A percentile compares a stretch with the other conserved stretches of the same genome.
Evolutionary conservation across 2,113 vertebrate genomes (phyloP).

Genomic region (Junco hyemalis): DNA sequence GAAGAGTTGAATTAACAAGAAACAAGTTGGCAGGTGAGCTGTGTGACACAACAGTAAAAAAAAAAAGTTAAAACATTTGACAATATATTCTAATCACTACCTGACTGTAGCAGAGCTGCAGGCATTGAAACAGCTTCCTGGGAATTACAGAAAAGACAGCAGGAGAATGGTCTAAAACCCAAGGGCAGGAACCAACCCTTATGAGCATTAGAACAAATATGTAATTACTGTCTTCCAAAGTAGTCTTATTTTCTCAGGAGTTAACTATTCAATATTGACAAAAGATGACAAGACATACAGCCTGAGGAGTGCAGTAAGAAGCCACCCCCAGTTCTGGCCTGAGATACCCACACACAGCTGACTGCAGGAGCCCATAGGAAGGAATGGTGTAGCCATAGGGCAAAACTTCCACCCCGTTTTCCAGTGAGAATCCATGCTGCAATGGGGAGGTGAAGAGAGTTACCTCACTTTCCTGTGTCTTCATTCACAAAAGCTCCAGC

Average conservation of each 20-base stretch:
- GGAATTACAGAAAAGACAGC: constrained; percentile 52
- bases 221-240: constrained; percentile 3
- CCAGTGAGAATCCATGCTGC: background rate
- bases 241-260: background rate
- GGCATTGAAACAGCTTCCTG: constrained; percentile 71
- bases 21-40: constrained; percentile 81
- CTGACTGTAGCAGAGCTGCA: constrained; percentile 65
- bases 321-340: background rate
- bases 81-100: constrained; percentile 78
- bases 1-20: constrained; percentile 80
- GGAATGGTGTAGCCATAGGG: background rate
- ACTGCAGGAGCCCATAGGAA: background rate
- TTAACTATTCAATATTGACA: constrained; percentile 31
- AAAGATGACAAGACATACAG: background rate
- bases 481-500: background rate
- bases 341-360: background rate
- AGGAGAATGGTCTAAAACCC: constrained; percentile 43
- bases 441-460: background rate
- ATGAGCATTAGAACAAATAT: constrained; percentile 21
- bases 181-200: constrained; percentile 22
- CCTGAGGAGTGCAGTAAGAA: constrained; percentile 28
- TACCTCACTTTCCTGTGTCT: background rate
- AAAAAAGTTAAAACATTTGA: constrained; percentile 66
- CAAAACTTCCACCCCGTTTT: background rate
- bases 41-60: constrained; percentile 71